phyloP scores from a whole-genome alignment of 2,797 vertebrate genomes.

The Alcedo quadribrachys region DNA sequence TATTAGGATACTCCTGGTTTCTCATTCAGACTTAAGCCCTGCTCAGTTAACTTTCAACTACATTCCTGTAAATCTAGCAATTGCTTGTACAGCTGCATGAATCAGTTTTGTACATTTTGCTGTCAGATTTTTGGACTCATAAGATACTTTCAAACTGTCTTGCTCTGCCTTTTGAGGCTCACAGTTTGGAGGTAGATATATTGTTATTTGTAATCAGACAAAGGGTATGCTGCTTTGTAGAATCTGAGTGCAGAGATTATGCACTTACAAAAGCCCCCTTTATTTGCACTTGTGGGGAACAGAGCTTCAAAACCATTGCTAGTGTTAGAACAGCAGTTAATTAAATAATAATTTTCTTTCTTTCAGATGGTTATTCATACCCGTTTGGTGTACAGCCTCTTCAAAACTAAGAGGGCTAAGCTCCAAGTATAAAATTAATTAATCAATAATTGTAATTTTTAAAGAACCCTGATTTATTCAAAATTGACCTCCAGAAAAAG shows the following conservation, averaged over 20 bases:
- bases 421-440: slow-evolving; percentile 49
- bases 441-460: slow-evolving; percentile 57
- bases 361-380: slow-evolving; percentile 1
- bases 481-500: slow-evolving; percentile 53
- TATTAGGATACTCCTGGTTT: neutral
- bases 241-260: neutral
- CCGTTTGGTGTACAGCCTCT: slow-evolving; percentile 6
- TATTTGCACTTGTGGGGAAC: neutral
- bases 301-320: neutral
- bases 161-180: neutral
- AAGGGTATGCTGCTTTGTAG: neutral
- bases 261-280: neutral
- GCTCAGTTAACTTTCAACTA: neutral
- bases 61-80: fast-evolving
- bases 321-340: neutral
- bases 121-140: neutral
- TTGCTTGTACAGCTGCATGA: fast-evolving
- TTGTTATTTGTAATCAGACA: neutral
- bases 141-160: neutral
- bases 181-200: neutral
- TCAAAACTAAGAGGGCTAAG: slow-evolving; percentile 41
- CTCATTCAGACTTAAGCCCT: neutral
- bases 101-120: neutral
- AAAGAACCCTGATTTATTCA: slow-evolving; percentile 47
- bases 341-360: neutral